Percentiles rank a stretch among this genome's conserved stretches.
Evolutionary conservation across 1,140 invertebrate genomes (phyloP).

Genomic region (Psilanteris sp.): DNA sequence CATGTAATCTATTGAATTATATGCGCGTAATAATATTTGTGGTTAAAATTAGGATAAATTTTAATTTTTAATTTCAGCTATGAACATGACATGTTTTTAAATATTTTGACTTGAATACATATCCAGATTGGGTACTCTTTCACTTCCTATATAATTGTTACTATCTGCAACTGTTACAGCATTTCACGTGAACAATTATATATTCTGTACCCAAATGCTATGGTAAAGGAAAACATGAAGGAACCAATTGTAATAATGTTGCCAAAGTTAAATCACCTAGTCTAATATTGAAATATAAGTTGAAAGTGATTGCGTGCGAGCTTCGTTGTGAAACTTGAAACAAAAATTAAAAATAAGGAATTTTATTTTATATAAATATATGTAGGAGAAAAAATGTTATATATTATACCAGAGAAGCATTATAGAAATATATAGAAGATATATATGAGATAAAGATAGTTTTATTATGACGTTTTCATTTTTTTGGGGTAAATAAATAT

Average conservation of each 20-base stretch:
- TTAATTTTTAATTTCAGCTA: too few species aligned
- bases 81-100: not conserved
- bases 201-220: constrained; percentile 27
- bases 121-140: constrained; percentile 21
- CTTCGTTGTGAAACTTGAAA: constrained; percentile 53
- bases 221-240: not conserved
- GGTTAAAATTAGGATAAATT: too few species aligned
- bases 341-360: constrained; percentile 52
- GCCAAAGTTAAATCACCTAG: constrained; percentile 35
- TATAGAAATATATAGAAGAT: constrained; percentile 36
- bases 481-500: constrained; percentile 13
- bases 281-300: constrained; percentile 45
- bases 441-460: constrained; percentile 33
- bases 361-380: constrained; percentile 59
- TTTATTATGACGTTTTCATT: constrained; percentile 26
- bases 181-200: constrained; percentile 30
- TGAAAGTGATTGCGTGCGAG: constrained; percentile 53
- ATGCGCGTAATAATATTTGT: too few species aligned
- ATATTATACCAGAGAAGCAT: constrained; percentile 37
- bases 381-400: constrained; percentile 48
- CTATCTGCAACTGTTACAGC: constrained; percentile 43
- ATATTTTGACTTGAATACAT: not conserved
- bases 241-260: constrained; percentile 42
- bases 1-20: too few species aligned
- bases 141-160: constrained; percentile 45